A percentile compares a stretch with the other conserved stretches of the same genome.
Evolutionary conservation across 2,888 invertebrate species (phyloP).

Genomic region (Cosmia trapezina): DNA sequence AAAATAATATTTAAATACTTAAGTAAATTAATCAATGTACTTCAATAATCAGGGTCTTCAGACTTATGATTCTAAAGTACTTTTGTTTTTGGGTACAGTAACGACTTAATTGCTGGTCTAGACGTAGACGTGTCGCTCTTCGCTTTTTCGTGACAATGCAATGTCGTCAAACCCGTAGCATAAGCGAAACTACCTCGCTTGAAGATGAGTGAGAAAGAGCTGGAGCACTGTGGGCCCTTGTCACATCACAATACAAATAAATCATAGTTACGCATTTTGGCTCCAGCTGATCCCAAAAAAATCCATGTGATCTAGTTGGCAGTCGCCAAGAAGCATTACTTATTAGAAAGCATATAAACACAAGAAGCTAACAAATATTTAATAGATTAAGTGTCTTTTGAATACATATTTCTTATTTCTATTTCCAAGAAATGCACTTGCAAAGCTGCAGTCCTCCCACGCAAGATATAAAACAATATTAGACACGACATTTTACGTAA

Average conservation of each 20-base stretch:
- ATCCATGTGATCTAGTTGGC: background rate
- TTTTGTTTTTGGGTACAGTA: background rate
- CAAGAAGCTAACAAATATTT: slow-evolving; percentile 15
- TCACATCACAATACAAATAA: background rate
- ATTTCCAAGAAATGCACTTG: slow-evolving; percentile 28
- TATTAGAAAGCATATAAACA: slow-evolving; percentile 11
- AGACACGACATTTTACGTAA: slow-evolving; percentile 45
- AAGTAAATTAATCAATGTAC: no score
- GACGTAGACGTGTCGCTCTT: no score
- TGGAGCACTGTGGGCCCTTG: no score
- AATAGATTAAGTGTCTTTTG: background rate
- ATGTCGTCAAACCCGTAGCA: no score
- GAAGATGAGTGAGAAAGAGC: background rate
- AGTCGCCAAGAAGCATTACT: background rate
- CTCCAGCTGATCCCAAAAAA: background rate
- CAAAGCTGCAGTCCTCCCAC: slow-evolving; percentile 5
- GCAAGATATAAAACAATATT: slow-evolving; percentile 31
- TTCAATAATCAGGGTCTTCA: no score
- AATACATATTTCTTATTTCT: background rate
- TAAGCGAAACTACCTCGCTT: background rate
- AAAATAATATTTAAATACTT: no score
- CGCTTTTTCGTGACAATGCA: no score
- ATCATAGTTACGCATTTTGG: background rate
- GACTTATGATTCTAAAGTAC: background rate
- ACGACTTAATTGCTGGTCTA: no score